These are phyloP conservation scores for Acanthaster planci DNA, from an alignment of 35 echinoderm and acorn worm genomes.

Conservation along the genomic window DNA sequence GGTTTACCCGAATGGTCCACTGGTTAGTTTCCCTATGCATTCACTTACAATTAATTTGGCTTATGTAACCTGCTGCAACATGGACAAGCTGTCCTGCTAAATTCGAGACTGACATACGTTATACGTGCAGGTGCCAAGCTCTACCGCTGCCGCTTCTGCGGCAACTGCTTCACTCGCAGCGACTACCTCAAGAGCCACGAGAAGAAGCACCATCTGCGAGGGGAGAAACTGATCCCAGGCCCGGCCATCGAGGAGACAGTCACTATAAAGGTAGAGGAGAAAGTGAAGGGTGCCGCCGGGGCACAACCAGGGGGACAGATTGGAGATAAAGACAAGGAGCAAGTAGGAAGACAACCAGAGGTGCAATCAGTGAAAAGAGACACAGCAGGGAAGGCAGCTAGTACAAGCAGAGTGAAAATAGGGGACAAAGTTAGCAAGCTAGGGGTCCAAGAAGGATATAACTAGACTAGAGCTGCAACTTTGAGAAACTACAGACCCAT, in stretches of 20 bases:
- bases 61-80: too few relatives aligned
- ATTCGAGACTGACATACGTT: too few relatives aligned
- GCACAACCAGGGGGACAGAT: background rate
- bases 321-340: background rate
- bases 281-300: too few relatives aligned
- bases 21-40: too few relatives aligned
- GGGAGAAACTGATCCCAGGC: conserved; percentile 65
- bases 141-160: conserved; percentile 89
- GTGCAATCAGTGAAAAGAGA: background rate
- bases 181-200: conserved; percentile 97
- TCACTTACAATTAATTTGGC: too few relatives aligned
- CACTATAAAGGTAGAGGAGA: conserved; percentile 82
- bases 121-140: conserved; percentile 85
- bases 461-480: too few relatives aligned
- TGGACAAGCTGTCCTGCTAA: too few relatives aligned
- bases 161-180: conserved; percentile 94
- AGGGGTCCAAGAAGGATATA: too few relatives aligned
- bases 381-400: too few relatives aligned
- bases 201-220: conserved; percentile 85
- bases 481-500: too few relatives aligned
- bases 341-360: background rate
- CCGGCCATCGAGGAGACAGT: conserved; percentile 95
- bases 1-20: too few relatives aligned
- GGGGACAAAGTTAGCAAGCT: too few relatives aligned
- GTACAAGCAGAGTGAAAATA: background rate